A percentile compares a stretch with the other conserved stretches of the same genome.
Evolutionary conservation across 1,140 invertebrate species (phyloP).

Genomic region (Formica exsecta): DNA sequence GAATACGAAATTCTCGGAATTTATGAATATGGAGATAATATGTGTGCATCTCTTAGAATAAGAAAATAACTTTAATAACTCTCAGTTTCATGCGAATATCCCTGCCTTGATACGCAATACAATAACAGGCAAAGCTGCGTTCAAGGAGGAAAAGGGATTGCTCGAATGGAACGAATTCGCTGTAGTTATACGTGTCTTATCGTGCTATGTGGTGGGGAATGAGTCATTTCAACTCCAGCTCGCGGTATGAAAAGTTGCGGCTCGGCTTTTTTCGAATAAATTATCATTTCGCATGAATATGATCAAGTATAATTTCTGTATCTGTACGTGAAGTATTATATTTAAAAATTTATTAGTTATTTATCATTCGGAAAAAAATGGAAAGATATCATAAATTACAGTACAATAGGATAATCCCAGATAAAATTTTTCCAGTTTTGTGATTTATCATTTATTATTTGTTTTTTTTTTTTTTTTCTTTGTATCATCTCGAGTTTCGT

Average conservation of each 20-base stretch:
- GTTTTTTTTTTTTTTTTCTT: background rate
- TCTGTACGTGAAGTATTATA: background rate
- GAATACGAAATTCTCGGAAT: background rate
- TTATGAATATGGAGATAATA: background rate
- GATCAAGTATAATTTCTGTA: background rate
- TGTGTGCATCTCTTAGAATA: background rate
- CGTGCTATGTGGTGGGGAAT: slow-evolving; percentile 37
- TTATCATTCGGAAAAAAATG: background rate
- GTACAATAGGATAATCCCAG: background rate
- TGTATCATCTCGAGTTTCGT: background rate
- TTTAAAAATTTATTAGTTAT: background rate
- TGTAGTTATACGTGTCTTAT: slow-evolving; percentile 58
- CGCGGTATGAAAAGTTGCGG: slow-evolving; percentile 15
- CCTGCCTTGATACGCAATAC: background rate
- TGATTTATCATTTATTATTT: background rate
- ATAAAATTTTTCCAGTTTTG: background rate
- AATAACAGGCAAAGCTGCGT: slow-evolving; percentile 36
- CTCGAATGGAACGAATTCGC: slow-evolving; percentile 61
- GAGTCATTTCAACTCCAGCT: slow-evolving; percentile 42
- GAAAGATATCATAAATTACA: background rate
- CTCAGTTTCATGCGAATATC: slow-evolving; percentile 28
- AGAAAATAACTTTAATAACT: slow-evolving; percentile 21
- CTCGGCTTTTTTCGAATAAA: slow-evolving; percentile 32
- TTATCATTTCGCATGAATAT: background rate
- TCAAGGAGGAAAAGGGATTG: slow-evolving; percentile 56